phyloP scores from a whole-genome alignment of 30 jellyfish, hydroid and myxozoan genomes.

The Catostylus mosaicus region DNA sequence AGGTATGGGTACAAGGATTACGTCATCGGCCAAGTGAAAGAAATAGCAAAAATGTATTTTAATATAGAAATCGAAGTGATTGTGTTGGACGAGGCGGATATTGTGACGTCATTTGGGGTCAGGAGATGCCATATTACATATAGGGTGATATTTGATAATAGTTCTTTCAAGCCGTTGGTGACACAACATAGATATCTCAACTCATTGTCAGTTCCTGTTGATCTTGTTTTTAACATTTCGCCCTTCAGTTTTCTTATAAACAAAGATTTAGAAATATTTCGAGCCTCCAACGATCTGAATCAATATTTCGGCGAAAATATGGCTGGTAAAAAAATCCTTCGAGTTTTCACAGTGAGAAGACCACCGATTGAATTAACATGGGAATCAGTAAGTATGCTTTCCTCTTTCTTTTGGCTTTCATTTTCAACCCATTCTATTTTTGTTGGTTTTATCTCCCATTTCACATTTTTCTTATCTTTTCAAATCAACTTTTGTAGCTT shows the following conservation, averaged over 20 bases:
- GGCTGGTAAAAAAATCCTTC: conserved; percentile 45
- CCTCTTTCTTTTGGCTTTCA: background rate
- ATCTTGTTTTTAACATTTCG: conserved; percentile 43
- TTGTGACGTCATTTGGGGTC: background rate
- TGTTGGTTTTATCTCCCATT: background rate
- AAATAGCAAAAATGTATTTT: conserved; percentile 37
- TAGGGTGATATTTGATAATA: conserved; percentile 55
- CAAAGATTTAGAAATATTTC: conserved; percentile 36
- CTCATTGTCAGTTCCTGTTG: conserved; percentile 43
- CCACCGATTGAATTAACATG: conserved; percentile 60
- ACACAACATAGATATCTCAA: conserved; percentile 17
- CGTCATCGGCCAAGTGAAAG: conserved; percentile 77
- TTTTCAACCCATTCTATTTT: background rate
- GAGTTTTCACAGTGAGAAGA: conserved; percentile 46
- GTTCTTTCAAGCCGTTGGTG: conserved; percentile 41
- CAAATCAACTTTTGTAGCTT: conserved; percentile 10
- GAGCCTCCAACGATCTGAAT: conserved; percentile 48
- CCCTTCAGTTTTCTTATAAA: conserved; percentile 65
- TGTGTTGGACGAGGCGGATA: conserved; percentile 39
- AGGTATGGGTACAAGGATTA: conserved; percentile 61
- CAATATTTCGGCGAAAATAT: conserved; percentile 62
- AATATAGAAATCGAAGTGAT: conserved; percentile 45
- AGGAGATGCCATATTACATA: conserved; percentile 41
- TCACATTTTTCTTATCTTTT: background rate
- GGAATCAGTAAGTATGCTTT: conserved; percentile 34